Percentiles rank a stretch among this genome's conserved stretches.
Conservation (phyloP, 2,113 vertebrate species). For the Thomomys bottae region DNA sequence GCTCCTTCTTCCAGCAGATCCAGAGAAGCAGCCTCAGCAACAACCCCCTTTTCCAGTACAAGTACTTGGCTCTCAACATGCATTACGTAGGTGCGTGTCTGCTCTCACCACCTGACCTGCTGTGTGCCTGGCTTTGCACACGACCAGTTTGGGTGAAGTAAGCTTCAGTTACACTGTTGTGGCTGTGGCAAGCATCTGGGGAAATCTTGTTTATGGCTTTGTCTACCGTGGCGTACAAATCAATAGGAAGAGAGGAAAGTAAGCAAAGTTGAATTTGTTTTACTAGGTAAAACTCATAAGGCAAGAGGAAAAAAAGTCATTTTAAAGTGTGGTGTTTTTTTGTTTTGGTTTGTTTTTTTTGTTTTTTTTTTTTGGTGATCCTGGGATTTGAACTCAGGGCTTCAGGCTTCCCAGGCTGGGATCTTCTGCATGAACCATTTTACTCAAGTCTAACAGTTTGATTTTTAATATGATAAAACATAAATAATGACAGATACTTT, state of each 20-base stretch:
- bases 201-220: conserved; percentile 4
- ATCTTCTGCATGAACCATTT: too few species aligned
- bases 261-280: conserved; percentile 40
- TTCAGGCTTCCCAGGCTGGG: too few species aligned
- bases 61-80: conserved; percentile 98
- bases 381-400: too few species aligned
- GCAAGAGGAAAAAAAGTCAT: conserved; percentile 30
- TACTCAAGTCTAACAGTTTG: too few species aligned
- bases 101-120: conserved; percentile 9
- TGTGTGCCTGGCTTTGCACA: not conserved
- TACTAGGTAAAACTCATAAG: conserved; percentile 21
- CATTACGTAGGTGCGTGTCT: conserved; percentile 96
- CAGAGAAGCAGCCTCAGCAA: conserved; percentile 97
- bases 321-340: not conserved
- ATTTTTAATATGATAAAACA: conserved; percentile 38
- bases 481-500: conserved; percentile 31
- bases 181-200: too few species aligned
- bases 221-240: not conserved
- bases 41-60: conserved; percentile 98
- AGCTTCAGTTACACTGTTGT: not conserved
- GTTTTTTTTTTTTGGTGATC: too few species aligned
- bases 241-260: not conserved
- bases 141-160: conserved; percentile 29
- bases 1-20: conserved; percentile 99
- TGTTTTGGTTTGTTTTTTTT: too few species aligned